phyloP scores from a whole-genome alignment of 1,140 invertebrate species.

The Conus ventricosus region DNA sequence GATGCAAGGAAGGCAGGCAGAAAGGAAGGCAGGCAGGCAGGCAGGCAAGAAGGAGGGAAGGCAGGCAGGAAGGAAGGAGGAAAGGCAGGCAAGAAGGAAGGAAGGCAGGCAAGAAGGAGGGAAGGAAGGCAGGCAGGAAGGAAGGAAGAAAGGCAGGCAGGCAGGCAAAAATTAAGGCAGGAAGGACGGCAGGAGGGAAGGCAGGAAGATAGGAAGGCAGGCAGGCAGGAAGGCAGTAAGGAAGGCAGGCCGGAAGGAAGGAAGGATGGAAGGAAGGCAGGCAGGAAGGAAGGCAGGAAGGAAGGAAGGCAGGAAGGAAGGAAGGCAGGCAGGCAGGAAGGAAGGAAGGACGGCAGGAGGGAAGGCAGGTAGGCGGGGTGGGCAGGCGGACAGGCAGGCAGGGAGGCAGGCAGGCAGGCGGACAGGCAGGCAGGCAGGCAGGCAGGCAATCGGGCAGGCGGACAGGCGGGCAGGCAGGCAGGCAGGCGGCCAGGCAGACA shows the following conservation, averaged over 20 bases:
- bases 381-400: neutral
- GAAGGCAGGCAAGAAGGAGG: neutral
- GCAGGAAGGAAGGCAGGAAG: neutral
- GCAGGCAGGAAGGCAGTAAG: neutral
- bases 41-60: too few species aligned
- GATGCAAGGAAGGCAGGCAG: too few species aligned
- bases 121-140: neutral
- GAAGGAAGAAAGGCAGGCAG: neutral
- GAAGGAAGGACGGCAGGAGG: neutral
- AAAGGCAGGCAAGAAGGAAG: neutral
- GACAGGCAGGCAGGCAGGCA: too few species aligned
- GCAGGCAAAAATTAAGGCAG: neutral
- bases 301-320: conserved; percentile 2
- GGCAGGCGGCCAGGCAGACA: too few species aligned
- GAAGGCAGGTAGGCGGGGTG: too few species aligned
- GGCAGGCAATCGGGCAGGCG: too few species aligned
- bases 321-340: neutral
- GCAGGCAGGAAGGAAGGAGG: too few species aligned
- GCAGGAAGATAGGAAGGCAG: neutral
- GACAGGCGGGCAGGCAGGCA: too few species aligned
- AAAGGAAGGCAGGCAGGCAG: too few species aligned
- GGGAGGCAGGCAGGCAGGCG: too few species aligned
- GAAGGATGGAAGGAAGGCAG: neutral
- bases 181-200: neutral
- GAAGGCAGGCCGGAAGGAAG: neutral